phyloP scores from a whole-genome alignment of 2,113 vertebrate species.

The Oncorhynchus masou region DNA sequence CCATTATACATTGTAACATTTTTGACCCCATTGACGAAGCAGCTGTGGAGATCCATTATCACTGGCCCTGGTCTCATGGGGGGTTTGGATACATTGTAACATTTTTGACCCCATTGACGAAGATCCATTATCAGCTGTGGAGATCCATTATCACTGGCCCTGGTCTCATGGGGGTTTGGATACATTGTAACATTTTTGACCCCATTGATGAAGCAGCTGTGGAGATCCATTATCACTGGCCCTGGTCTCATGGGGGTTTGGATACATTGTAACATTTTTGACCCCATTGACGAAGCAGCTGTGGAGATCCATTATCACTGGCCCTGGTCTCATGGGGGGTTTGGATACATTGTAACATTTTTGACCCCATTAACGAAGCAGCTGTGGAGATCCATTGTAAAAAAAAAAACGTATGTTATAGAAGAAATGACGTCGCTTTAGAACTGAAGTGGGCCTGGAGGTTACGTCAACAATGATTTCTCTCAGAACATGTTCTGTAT shows the following conservation, averaged over 20 bases:
- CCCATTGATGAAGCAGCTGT: conserved; percentile 42
- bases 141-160: conserved; percentile 31
- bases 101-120: conserved; percentile 50
- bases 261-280: conserved; percentile 44
- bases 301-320: conserved; percentile 18
- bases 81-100: conserved; percentile 35
- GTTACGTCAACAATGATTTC: too few relatives aligned
- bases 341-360: conserved; percentile 42
- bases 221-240: conserved; percentile 19
- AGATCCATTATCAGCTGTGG: conserved; percentile 23
- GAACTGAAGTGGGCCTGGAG: conserved; percentile 17
- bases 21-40: too few relatives aligned
- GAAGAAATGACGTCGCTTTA: conserved; percentile 7
- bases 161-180: too few relatives aligned
- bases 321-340: neutral
- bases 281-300: conserved; percentile 43
- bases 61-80: conserved; percentile 11
- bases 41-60: too few relatives aligned
- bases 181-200: conserved; percentile 43
- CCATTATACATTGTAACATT: too few relatives aligned
- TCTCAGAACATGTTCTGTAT: too few relatives aligned
- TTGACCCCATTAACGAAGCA: conserved; percentile 45
- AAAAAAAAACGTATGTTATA: conserved; percentile 24
- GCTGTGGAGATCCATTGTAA: conserved; percentile 29
- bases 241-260: neutral